phyloP scores from a whole-genome alignment of 2,888 invertebrate species.

The Scelioninae gen. 2 region DNA sequence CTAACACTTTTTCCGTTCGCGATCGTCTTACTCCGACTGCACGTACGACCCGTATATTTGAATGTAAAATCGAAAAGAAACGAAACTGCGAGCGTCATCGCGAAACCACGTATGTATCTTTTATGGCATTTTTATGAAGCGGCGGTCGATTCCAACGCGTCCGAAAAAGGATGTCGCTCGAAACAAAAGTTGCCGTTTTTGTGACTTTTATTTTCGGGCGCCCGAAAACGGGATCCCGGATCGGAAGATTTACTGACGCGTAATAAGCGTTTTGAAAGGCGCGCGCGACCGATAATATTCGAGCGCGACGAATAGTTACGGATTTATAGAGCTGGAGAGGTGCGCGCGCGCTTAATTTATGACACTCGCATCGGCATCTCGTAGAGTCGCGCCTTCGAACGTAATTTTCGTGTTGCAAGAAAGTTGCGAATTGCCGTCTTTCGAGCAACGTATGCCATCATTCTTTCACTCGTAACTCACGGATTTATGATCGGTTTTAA shows the following conservation, averaged over 20 bases:
- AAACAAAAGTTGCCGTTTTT: conserved; percentile 1
- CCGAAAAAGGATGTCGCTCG: neutral
- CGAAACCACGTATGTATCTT: neutral
- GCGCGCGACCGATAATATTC: conserved; percentile 10
- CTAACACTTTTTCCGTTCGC: conserved; percentile 23
- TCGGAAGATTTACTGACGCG: conserved; percentile 29
- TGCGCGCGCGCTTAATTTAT: no score
- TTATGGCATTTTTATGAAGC: neutral
- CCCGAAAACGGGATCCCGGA: conserved; percentile 6
- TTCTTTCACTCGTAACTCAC: no score
- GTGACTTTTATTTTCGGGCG: conserved; percentile 15
- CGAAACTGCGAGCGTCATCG: conserved; percentile 15
- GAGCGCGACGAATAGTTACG: conserved; percentile 26
- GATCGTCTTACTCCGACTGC: conserved; percentile 12
- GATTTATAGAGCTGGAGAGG: conserved; percentile 34
- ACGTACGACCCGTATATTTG: conserved; percentile 12
- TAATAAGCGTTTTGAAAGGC: conserved; percentile 40
- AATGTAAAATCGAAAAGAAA: conserved; percentile 14
- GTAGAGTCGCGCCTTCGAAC: no score
- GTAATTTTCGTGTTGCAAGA: no score
- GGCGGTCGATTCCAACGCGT: no score
- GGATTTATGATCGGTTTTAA: no score
- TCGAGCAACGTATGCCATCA: no score
- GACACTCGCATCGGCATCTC: no score
- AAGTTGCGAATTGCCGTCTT: no score